Conservation (phyloP, 2,888 invertebrate genomes). For the Yponomeuta plumbellus region DNA sequence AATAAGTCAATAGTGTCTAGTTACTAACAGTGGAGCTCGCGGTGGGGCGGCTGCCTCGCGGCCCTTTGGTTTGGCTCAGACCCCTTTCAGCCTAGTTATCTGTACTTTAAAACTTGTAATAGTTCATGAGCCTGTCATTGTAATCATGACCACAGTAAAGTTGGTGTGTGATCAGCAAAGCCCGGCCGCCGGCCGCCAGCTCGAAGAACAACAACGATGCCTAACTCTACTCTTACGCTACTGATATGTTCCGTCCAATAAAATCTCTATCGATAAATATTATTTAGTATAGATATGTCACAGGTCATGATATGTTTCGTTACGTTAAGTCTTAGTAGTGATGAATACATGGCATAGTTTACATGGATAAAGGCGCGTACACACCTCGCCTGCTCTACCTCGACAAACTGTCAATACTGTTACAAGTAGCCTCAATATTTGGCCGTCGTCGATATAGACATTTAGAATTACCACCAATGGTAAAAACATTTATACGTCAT, state of each 20-base stretch:
- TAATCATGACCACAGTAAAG: background rate
- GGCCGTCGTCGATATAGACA: background rate
- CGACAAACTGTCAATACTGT: background rate
- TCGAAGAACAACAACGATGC: slow-evolving; percentile 68
- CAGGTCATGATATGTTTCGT: slow-evolving; percentile 17
- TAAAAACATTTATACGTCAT: background rate
- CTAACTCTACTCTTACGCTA: slow-evolving; percentile 59
- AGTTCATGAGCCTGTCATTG: background rate
- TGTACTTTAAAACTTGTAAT: too few species aligned
- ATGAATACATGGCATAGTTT: slow-evolving; percentile 5
- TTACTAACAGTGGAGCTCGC: slow-evolving; percentile 61
- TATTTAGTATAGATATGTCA: slow-evolving; percentile 12
- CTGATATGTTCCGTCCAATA: slow-evolving; percentile 32
- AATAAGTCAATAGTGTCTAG: slow-evolving; percentile 70
- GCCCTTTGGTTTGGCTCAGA: background rate
- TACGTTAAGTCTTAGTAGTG: slow-evolving; percentile 14
- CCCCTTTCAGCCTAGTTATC: too few species aligned
- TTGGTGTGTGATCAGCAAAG: slow-evolving; percentile 17
- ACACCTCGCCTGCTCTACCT: background rate
- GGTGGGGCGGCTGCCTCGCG: slow-evolving; percentile 34
- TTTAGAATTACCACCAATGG: background rate
- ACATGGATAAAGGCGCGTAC: slow-evolving; percentile 2
- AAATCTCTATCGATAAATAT: slow-evolving; percentile 16
- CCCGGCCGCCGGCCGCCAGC: slow-evolving; percentile 25
- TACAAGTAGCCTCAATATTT: slow-evolving; percentile 1